phyloP scores from a whole-genome alignment of 2,888 invertebrate genomes.

The Drosophila anomelani region DNA sequence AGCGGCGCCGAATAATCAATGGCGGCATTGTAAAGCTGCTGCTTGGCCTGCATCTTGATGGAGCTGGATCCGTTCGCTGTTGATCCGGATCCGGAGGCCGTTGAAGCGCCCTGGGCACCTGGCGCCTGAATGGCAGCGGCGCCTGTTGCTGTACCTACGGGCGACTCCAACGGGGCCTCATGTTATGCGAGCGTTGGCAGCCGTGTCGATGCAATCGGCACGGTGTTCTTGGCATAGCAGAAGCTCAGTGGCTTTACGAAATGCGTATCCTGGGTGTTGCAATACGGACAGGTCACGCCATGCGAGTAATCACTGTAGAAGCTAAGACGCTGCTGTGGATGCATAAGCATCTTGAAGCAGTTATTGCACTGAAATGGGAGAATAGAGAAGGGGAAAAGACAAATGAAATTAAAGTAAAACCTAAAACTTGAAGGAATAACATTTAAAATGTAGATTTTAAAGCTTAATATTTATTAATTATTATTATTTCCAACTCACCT shows the following conservation, averaged over 20 bases:
- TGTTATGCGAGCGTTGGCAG: slow-evolving; percentile 95
- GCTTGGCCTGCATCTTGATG: slow-evolving; percentile 54
- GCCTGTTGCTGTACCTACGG: slow-evolving; percentile 65
- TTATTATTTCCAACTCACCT: slow-evolving; percentile 86
- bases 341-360: slow-evolving; percentile 94
- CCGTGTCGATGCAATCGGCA: slow-evolving; percentile 88
- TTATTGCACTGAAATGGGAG: slow-evolving; percentile 91
- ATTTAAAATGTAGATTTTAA: background rate
- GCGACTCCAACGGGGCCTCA: slow-evolving; percentile 89
- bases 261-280: slow-evolving; percentile 95
- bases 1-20: slow-evolving; percentile 83
- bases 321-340: slow-evolving; percentile 93
- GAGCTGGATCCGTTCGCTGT: slow-evolving; percentile 7
- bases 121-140: slow-evolving; percentile 46
- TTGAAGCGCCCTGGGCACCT: slow-evolving; percentile 67
- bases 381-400: background rate
- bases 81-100: slow-evolving; percentile 52
- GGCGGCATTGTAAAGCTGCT: slow-evolving; percentile 79
- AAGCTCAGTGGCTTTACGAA: slow-evolving; percentile 95
- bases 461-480: background rate
- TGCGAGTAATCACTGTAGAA: slow-evolving; percentile 98
- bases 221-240: slow-evolving; percentile 92
- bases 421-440: too few species aligned
- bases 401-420: background rate
- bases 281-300: slow-evolving; percentile 95